Evolutionary conservation across 1,140 invertebrate genomes (phyloP).

Genomic region (Platyura marginata): DNA sequence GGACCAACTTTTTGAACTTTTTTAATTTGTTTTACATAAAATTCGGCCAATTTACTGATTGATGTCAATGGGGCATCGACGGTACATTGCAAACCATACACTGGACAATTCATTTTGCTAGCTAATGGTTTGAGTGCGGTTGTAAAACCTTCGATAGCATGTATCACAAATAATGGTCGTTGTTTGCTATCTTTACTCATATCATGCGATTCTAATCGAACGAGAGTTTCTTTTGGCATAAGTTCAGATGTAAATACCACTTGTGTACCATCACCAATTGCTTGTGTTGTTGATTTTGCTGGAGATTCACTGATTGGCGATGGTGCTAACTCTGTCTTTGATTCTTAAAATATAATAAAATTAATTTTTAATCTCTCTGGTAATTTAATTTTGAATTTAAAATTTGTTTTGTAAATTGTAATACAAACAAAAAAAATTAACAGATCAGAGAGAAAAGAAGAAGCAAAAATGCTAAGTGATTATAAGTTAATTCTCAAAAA

Average conservation of each 20-base stretch:
- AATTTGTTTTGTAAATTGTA: not conserved
- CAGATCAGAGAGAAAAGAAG: too few relatives aligned
- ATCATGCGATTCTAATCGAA: slow-evolving; percentile 36
- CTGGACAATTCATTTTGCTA: slow-evolving; percentile 46
- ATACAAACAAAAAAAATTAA: too few relatives aligned
- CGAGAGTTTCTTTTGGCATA: slow-evolving; percentile 42
- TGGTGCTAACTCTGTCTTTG: slow-evolving; percentile 10
- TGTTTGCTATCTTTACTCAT: slow-evolving; percentile 21
- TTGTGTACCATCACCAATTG: slow-evolving; percentile 23
- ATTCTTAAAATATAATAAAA: too few relatives aligned
- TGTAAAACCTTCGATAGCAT: slow-evolving; percentile 83
- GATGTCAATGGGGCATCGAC: slow-evolving; percentile 48
- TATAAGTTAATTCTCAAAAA: too few relatives aligned
- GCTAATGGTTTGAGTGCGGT: slow-evolving; percentile 48
- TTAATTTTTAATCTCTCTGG: too few relatives aligned
- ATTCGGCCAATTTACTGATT: slow-evolving; percentile 53
- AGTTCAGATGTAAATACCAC: slow-evolving; percentile 33
- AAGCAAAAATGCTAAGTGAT: too few relatives aligned
- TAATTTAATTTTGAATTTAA: not conserved
- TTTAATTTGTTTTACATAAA: slow-evolving; percentile 63
- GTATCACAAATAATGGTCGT: slow-evolving; percentile 52
- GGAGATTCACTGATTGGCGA: slow-evolving; percentile 6
- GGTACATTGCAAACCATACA: slow-evolving; percentile 82
- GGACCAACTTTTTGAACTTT: slow-evolving; percentile 62
- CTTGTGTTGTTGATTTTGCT: too few relatives aligned